Evolutionary conservation across 2,113 vertebrate genomes (phyloP), one percentile per base, ranked within the genome.

Genomic region (Centropristis striata): DNA sequence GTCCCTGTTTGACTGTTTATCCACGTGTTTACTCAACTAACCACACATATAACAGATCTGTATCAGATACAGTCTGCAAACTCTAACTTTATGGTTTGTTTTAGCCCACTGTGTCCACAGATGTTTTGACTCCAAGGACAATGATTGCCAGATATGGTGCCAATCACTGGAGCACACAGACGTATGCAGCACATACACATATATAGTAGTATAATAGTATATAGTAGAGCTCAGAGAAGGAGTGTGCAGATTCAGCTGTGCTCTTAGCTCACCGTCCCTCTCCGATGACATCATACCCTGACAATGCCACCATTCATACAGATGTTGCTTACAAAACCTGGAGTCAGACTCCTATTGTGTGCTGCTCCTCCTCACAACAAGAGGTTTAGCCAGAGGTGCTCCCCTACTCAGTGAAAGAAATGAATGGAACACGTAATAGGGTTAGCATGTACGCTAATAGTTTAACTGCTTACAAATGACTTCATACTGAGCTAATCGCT

Each of bases 301-400:
- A 99, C 97, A 99, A 99, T 97, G 95, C 95, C 93, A 94, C 97
- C 95, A 98, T 99, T 99, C 97, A 98, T 97, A 93, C 93, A 95
- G 95, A 97, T 94, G 94, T 95, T 90, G 95, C 96, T 94, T 89
- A 96, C 95, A 97, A 96, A 97, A 96, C 95, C 96, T 96, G 96
- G 95, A 96, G 96, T 97, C 96, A 95, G 93, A 81, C 92, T 94
- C 90, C 94, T 95, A 96, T 96, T 96, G 96, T 94, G 93, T 89
- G 93, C 71, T 76, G 83, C 86, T 87, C 68, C 55, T 88, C 83
- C 80, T 83, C 81, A 80, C 94, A 94, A 96, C 78, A 82, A 83
- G 72, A 75, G 13, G 28, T 82, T 64, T 76, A 81, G 65, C 78
- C 78, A 78, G 90, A 90, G 80, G 90, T 87, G 82, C 74, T 90